These are phyloP conservation scores for Cyaniris semiargus DNA, from an alignment of 2,888 invertebrate genomes.

Conservation along the genomic window DNA sequence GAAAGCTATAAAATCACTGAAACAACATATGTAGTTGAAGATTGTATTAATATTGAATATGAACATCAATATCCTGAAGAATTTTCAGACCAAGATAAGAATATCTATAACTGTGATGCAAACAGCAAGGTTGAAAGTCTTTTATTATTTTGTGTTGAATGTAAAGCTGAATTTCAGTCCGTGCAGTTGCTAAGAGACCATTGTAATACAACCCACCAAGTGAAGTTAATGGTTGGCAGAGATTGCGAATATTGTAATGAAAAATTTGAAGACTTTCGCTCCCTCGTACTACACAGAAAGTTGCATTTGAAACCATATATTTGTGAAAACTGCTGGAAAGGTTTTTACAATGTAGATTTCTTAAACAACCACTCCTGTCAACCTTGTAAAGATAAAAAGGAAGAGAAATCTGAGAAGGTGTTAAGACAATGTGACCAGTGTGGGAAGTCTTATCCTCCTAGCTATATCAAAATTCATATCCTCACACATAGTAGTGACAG, in stretches of 20 bases:
- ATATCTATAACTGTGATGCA: conserved; percentile 36
- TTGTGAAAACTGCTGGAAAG: conserved; percentile 74
- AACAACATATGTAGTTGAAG: conserved; percentile 53
- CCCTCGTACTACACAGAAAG: conserved; percentile 67
- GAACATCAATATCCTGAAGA: conserved; percentile 50
- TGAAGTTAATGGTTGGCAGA: conserved; percentile 59
- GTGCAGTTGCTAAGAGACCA: conserved; percentile 58
- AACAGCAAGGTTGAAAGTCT: conserved; percentile 42
- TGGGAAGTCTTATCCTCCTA: conserved; percentile 73
- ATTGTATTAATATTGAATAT: conserved; percentile 54
- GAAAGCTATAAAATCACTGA: conserved; percentile 49
- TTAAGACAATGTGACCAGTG: conserved; percentile 73
- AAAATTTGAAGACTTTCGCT: conserved; percentile 70
- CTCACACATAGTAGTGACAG: conserved; percentile 66
- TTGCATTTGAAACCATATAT: conserved; percentile 67
- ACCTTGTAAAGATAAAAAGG: conserved; percentile 54
- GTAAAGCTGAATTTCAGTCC: conserved; percentile 63
- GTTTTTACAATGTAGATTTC: conserved; percentile 58
- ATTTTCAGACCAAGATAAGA: conserved; percentile 43
- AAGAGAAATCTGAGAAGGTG: conserved; percentile 54
- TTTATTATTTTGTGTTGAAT: conserved; percentile 66
- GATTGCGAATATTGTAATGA: conserved; percentile 73
- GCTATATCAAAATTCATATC: conserved; percentile 74
- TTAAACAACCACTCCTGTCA: conserved; percentile 60
- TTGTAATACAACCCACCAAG: conserved; percentile 60